A percentile compares a stretch with the other conserved stretches of the same genome.
Evolutionary conservation across 2,797 vertebrate species (phyloP).

Genomic region (Leptatherina wallacei): DNA sequence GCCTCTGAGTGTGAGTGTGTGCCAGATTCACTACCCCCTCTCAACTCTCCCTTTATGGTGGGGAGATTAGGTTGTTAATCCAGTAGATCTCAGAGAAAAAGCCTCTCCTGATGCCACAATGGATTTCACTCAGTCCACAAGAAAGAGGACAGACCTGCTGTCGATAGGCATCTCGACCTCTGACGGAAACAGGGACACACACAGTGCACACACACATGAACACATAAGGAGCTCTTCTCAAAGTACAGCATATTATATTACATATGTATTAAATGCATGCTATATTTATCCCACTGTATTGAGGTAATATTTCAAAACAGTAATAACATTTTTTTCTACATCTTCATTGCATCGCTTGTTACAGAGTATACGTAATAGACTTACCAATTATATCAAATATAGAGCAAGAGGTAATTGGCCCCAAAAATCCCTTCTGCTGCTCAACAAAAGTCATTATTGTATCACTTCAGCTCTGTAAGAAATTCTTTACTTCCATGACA

Average conservation of each 20-base stretch:
- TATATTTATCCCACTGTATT: slow-evolving; percentile 57
- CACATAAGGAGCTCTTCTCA: slow-evolving; percentile 26
- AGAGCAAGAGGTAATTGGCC: background rate
- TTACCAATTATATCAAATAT: background rate
- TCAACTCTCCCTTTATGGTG: slow-evolving; percentile 67
- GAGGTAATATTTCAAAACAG: slow-evolving; percentile 46
- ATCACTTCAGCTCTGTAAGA: background rate
- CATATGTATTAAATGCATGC: slow-evolving; percentile 52
- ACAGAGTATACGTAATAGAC: background rate
- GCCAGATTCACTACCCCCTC: slow-evolving; percentile 46
- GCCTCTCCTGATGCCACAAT: slow-evolving; percentile 75
- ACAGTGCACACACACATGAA: slow-evolving; percentile 6
- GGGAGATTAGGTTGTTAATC: slow-evolving; percentile 78
- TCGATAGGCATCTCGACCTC: slow-evolving; percentile 59
- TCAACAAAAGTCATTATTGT: slow-evolving; percentile 1
- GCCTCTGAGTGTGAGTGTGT: slow-evolving; percentile 20
- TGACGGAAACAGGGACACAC: slow-evolving; percentile 35
- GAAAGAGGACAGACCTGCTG: slow-evolving; percentile 67
- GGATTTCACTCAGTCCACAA: slow-evolving; percentile 67
- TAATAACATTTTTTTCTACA: slow-evolving; percentile 3
- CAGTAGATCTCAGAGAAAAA: slow-evolving; percentile 73
- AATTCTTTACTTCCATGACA: slow-evolving; percentile 16
- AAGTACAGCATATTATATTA: slow-evolving; percentile 66
- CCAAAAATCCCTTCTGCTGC: background rate
- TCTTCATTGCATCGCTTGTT: background rate